phyloP scores from a whole-genome alignment of 2,888 invertebrate genomes.

The Mesorhabditis sp. region DNA sequence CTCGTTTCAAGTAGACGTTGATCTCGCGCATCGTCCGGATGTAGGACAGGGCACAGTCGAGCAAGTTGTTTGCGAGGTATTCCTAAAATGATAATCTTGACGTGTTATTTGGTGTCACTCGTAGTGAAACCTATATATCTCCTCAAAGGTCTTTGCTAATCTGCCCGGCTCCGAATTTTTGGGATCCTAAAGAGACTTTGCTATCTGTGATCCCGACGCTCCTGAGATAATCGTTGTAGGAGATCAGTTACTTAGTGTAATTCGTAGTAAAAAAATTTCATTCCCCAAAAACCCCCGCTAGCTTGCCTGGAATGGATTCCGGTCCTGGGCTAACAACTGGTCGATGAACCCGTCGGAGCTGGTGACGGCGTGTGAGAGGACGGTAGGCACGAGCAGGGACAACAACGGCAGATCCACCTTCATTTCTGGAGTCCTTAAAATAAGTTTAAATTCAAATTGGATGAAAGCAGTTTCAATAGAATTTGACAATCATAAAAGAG shows the following conservation, averaged over 20 bases:
- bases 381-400: background rate
- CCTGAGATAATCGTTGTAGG: no score
- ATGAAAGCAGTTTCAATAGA: background rate
- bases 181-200: no score
- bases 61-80: background rate
- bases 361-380: background rate
- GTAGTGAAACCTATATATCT: no score
- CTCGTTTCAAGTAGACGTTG: background rate
- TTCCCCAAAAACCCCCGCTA: no score
- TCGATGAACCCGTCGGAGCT: conserved; percentile 6
- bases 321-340: background rate
- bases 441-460: background rate
- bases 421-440: no score
- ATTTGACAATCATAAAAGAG: background rate
- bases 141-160: no score
- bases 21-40: background rate
- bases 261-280: no score
- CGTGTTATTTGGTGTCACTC: no score
- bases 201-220: no score
- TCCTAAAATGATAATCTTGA: background rate
- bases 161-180: no score
- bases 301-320: conserved; percentile 1
- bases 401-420: no score
- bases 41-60: background rate
- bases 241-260: no score